Base-by-base conservation (phyloP, 1,140 invertebrate species). In the Drosophila pseudoananassae region DNA sequence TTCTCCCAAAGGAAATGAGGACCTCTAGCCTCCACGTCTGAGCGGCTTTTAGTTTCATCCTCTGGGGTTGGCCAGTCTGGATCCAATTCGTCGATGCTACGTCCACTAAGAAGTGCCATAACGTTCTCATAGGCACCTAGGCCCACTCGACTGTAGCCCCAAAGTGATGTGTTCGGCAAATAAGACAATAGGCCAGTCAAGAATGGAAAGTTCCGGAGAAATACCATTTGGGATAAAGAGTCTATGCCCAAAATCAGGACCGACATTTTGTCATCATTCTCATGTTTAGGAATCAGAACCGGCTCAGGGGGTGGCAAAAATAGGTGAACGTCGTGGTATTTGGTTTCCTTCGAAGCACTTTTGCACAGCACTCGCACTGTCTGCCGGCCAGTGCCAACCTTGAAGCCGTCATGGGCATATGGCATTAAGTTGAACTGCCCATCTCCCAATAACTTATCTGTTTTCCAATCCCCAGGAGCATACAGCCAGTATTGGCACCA, bases 191-290 rank as follows among this genome's bases (percentile, higher is more conserved):
- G 94, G 1, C 91, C 77, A 3, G 93, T 85, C 0, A 96, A 96
- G 76, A 93, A 93, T 0, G 95, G 95, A 94, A 98, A 95, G 51
- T 95, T 94, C 38, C 97, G 93, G 51, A 95, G 93, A 57, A 97
- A 95, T 92, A 98, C 97, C 65, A 97, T 92, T 23, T 96, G 93
- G 0, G 97, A 98, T 0, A 98, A 93, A 0, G 96, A 95, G 89
- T 98, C 97, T 9, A 98, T 93, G 0, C 97, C 97, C 6, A 98
- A 84, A 9, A 98, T 93, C 12, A 98, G 92, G 0, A 98, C 93
- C 0, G 84, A 88, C 1, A 88, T 5, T 2, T 56, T 45, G n/a
- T 72, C 74, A 1, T 72, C 66, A 51, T 0, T 20, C 27, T 61
- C 27, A 1, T 4, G 4, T 10, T 14, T 8, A 4, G 43, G 2